Conservation (phyloP, 2,888 invertebrate species). For the Punctoribates punctum region DNA sequence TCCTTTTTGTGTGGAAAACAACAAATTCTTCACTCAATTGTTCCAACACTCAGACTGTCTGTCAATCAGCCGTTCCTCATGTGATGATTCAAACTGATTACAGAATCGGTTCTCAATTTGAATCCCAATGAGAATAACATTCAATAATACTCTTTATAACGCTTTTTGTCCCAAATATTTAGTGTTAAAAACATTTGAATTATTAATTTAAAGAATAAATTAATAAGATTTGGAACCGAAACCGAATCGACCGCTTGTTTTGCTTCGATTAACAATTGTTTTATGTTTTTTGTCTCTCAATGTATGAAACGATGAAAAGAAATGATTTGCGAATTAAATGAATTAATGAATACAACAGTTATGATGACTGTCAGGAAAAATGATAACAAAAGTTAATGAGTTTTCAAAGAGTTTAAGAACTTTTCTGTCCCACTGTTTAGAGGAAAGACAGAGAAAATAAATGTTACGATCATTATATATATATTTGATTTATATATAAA, state of each 20-base stretch:
- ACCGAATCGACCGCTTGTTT: conserved; percentile 17
- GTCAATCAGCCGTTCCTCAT: too few species aligned
- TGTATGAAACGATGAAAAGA: not conserved
- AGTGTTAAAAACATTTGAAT: not conserved
- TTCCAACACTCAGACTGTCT: too few species aligned
- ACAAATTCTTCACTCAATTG: not conserved
- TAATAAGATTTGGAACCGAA: not conserved
- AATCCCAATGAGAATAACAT: too few species aligned
- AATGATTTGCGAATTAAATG: conserved; percentile 10
- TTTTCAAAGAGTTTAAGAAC: conserved; percentile 8
- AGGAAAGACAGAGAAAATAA: not conserved
- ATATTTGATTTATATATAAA: not conserved
- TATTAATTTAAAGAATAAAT: not conserved
- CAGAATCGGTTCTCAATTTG: too few species aligned
- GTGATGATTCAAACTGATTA: too few species aligned
- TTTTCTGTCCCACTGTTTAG: not conserved
- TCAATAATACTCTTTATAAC: not conserved
- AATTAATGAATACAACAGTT: not conserved
- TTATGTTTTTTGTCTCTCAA: not conserved
- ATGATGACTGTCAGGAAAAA: conserved; percentile 5
- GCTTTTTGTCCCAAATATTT: conserved; percentile 13
- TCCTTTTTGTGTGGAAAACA: not conserved
- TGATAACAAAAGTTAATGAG: conserved; percentile 9
- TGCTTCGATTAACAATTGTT: conserved; percentile 23
- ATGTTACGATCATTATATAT: conserved; percentile 8